Conservation (phyloP, 2,888 invertebrate genomes). For the Campoplex capitator region DNA sequence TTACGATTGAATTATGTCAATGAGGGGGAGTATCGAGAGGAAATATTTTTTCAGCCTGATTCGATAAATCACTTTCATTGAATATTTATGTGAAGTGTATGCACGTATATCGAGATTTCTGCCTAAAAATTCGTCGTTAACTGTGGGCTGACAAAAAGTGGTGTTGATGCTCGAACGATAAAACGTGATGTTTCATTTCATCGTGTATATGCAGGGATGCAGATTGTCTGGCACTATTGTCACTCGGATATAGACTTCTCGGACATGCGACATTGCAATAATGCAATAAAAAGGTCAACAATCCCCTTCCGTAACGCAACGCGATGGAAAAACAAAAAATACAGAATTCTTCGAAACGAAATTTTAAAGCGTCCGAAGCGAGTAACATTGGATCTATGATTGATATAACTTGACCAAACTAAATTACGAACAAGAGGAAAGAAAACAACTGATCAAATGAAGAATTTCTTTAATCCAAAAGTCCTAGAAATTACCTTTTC, state of each 20-base stretch:
- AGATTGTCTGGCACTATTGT: conserved; percentile 18
- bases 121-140: background rate
- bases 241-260: background rate
- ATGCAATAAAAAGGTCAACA: background rate
- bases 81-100: conserved; percentile 4
- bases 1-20: conserved; percentile 5
- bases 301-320: background rate
- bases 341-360: background rate
- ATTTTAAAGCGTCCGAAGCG: background rate
- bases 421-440: background rate
- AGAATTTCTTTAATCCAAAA: background rate
- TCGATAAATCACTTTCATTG: conserved; percentile 5
- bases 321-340: background rate
- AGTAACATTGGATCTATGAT: background rate
- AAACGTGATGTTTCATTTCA: conserved; percentile 4
- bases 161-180: background rate
- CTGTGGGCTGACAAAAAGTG: background rate
- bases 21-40: background rate
- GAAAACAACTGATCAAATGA: background rate
- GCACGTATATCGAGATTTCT: background rate
- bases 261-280: conserved; percentile 7
- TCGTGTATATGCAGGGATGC: background rate
- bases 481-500: background rate
- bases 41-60: conserved; percentile 6
- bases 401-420: background rate